Evolutionary conservation across 2,888 invertebrate species (phyloP), one percentile per base, ranked within the genome.

Genomic region (Yponomeuta plumbellus): DNA sequence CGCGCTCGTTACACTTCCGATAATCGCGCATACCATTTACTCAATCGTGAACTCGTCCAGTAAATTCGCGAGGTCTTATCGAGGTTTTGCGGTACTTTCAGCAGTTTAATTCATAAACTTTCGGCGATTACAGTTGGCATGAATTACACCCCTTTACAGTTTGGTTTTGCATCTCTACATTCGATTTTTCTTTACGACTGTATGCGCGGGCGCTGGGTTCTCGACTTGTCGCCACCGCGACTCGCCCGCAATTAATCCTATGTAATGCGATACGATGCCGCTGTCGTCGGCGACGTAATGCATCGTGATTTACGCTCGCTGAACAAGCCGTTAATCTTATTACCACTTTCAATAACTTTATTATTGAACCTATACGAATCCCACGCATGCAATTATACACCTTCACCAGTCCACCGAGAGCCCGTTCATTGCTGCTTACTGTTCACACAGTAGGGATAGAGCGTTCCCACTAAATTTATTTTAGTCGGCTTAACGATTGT

Each of bases 331-430:
- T 90, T 90, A 87, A 90, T 90, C 90, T 90, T 90, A 89, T 89
- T 89, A 89, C 86, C 88, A 88, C 88, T 88, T 88, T 87, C 88
- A 87, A 90, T 90, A 90, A 90, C 88, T 88, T 88, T 85, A 89
- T 89, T 85, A 90, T 84, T 81, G 78, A 79, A 76, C 78, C 74
- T 73, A 79, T 75, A 76, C 75, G 71, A 73, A 75, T 73, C 72
- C 75, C 72, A 72, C 71, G 74, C 83, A 79, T 69, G 76, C 83
- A 72, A 88, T 81, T 84, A 77, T 85, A 78, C 72, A 84, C 85
- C 83, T 84, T 86, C 72, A 76, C 68, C 70, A 76, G 75, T 71
- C 78, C 71, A 52, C 26, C 52, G 76, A 84, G 71, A 72, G 80
- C 72, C 77, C 76, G 80, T 83, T 83, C 78, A 77, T 61, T 22